Evolutionary conservation across 2,113 vertebrate species (phyloP).

Genomic region (Neogale vison): DNA sequence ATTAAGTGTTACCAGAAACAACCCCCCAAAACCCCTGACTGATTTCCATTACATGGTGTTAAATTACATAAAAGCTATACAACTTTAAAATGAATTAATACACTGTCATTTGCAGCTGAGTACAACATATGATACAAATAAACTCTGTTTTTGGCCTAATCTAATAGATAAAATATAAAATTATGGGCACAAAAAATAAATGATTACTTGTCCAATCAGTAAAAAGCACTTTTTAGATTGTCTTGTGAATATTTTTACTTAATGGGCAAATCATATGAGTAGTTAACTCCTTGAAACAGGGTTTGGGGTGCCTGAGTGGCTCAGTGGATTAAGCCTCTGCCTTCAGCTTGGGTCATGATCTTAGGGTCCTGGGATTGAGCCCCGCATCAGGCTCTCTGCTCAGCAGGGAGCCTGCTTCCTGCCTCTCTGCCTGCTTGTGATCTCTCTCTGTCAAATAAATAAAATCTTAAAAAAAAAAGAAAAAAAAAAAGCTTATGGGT

Average conservation of each 20-base stretch:
- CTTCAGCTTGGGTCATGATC: too few relatives aligned
- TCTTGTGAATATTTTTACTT: neutral
- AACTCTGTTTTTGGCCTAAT: neutral
- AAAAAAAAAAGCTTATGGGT: neutral
- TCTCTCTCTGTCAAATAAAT: too few relatives aligned
- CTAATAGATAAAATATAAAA: neutral
- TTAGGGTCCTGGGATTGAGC: too few relatives aligned
- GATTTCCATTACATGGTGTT: neutral
- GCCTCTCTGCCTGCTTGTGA: too few relatives aligned
- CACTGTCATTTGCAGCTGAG: neutral
- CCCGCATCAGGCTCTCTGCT: too few relatives aligned
- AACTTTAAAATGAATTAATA: conserved; percentile 19
- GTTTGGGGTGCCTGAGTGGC: too few relatives aligned
- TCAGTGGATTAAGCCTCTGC: too few relatives aligned
- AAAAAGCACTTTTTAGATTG: neutral
- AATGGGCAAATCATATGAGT: neutral
- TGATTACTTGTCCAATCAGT: neutral
- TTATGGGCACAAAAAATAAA: neutral
- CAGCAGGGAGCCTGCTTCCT: too few relatives aligned
- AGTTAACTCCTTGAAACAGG: neutral
- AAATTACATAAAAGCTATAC: neutral
- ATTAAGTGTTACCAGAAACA: neutral
- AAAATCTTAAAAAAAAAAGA: too few relatives aligned
- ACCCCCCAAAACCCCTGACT: neutral
- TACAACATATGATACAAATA: neutral